Percentiles rank a stretch among this genome's conserved stretches.
Conservation (phyloP, 53 echinoderm and acorn worm genomes). For the Luidia sarsii region DNA sequence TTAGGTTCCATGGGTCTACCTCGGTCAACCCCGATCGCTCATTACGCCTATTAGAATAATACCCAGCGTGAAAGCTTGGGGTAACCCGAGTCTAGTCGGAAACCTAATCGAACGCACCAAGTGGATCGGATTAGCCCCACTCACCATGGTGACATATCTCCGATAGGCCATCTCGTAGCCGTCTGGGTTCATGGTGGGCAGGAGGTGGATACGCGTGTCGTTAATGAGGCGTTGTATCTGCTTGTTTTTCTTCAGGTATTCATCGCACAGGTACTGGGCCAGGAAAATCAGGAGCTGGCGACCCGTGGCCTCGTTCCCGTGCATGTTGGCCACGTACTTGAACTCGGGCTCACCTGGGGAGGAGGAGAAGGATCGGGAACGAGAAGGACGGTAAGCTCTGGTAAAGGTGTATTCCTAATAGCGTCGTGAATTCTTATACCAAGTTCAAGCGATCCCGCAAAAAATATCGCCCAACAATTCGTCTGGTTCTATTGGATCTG, state of each 20-base stretch:
- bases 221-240: conserved; percentile 73
- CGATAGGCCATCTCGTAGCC: conserved; percentile 79
- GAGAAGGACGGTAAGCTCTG: neutral
- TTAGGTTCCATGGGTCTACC: too few relatives aligned
- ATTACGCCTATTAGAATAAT: too few relatives aligned
- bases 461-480: too few relatives aligned
- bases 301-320: conserved; percentile 92
- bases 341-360: conserved; percentile 91
- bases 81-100: too few relatives aligned
- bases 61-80: too few relatives aligned
- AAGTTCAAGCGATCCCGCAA: too few relatives aligned
- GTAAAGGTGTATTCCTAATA: too few relatives aligned
- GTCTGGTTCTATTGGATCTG: too few relatives aligned
- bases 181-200: conserved; percentile 96
- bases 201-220: conserved; percentile 84
- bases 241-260: conserved; percentile 69
- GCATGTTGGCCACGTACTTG: conserved; percentile 99
- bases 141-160: conserved; percentile 59
- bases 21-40: too few relatives aligned
- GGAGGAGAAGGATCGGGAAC: neutral
- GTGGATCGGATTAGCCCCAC: too few relatives aligned
- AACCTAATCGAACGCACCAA: too few relatives aligned
- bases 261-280: conserved; percentile 81
- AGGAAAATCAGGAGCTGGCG: conserved; percentile 77
- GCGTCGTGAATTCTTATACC: too few relatives aligned